Base-by-base conservation (phyloP, 1,140 invertebrate genomes). In the Dendrolimus punctatus region DNA sequence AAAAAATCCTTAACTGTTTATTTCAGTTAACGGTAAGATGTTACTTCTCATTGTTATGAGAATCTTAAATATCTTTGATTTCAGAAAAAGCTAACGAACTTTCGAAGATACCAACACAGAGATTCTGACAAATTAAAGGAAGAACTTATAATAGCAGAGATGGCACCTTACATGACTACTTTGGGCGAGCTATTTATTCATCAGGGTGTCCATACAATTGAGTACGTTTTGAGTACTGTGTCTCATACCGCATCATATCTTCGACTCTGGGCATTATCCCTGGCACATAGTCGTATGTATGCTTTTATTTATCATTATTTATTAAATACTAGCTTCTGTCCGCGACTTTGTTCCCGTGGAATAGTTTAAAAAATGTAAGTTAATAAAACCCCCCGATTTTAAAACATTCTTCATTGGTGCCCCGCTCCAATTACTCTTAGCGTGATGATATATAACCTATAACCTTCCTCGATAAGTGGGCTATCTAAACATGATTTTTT, bases 241-340 rank as follows among this genome's bases (percentile, higher is more conserved):
- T 99, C 97, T 0, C 97, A 99, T 67, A 99, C 98, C 4, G 98
- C 98, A 2, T 99, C 97, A 0, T 99, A 99, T 86, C 91, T 99
- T 5, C 95, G 98, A 68, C 90, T 99, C 4, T 99, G 98, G 98
- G 98, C 98, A 36, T 88, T 99, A 23, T 98, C 96, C 40, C 88
- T 99, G 46, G 98, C 98, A 58, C 98, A 99, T 90, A 95, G 96
- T 46, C 96, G 96, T 98, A 91, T 92, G 94, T 90, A 58, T 44
- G 36, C 5, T 9, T 8, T 40, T 40, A 0, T 49, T 42, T 6
- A 5, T 7, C 42, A n/a, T 8, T 6, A 43, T 40, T 6, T 8
- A 46, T 55, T 36, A 36, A 44, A 10, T 5, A n/a, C n/a, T n/a
- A n/a, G n/a, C n/a, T n/a, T n/a, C n/a, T n/a, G n/a, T n/a, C n/a